A percentile compares a stretch with the other conserved stretches of the same genome.
Evolutionary conservation across 2,797 vertebrate genomes (phyloP).

Genomic region (Hephaestus fuliginosus): DNA sequence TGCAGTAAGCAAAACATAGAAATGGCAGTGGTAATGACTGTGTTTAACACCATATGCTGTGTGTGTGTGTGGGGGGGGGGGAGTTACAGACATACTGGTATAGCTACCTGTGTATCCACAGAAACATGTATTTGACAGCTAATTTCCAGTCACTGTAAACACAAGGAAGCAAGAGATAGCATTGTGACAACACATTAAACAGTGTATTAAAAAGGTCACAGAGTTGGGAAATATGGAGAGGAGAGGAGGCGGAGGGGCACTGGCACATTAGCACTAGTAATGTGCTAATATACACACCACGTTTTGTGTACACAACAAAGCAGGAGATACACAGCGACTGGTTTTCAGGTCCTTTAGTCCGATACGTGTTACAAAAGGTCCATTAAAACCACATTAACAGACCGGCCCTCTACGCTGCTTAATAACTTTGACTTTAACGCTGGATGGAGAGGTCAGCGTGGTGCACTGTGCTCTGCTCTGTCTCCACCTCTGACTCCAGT

Average conservation of each 20-base stretch:
- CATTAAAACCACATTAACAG: slow-evolving; percentile 35
- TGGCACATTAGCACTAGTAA: neutral
- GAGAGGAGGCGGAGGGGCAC: too few relatives aligned
- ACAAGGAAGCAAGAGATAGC: neutral
- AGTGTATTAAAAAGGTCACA: neutral
- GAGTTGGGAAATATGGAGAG: neutral
- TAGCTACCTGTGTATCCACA: neutral
- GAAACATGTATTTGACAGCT: neutral
- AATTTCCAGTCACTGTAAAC: slow-evolving; percentile 7
- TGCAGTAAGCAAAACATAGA: neutral
- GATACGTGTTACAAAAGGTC: slow-evolving; percentile 3
- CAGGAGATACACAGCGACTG: neutral
- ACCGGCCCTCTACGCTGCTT: neutral
- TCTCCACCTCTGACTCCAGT: slow-evolving; percentile 19
- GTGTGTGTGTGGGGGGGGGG: too few relatives aligned
- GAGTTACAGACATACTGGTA: neutral
- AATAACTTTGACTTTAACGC: slow-evolving; percentile 27
- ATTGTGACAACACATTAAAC: slow-evolving; percentile 5
- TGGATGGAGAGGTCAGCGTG: slow-evolving; percentile 32
- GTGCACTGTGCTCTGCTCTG: slow-evolving; percentile 2
- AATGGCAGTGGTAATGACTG: too few relatives aligned
- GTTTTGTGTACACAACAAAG: neutral
- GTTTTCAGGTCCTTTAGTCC: slow-evolving; percentile 13
- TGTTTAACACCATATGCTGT: slow-evolving; percentile 4
- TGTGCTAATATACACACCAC: neutral